Evolutionary conservation across 1,140 invertebrate genomes (phyloP).

Genomic region (Odontomachus brunneus): DNA sequence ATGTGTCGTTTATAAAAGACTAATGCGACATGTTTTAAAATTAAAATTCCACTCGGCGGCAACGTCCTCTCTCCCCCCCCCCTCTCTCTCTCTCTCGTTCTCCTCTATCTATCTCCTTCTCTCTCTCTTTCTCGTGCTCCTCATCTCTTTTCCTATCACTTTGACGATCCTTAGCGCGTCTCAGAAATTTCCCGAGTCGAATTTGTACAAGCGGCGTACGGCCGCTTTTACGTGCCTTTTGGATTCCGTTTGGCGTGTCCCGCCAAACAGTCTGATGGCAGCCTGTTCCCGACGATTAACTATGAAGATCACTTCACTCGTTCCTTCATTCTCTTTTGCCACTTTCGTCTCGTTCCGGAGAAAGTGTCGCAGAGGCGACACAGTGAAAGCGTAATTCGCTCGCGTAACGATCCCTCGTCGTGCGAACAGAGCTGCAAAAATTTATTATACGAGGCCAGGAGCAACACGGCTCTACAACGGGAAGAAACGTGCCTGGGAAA

Average conservation of each 20-base stretch:
- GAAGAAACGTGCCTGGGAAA: slow-evolving; percentile 45
- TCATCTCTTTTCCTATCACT: background rate
- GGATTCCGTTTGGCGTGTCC: background rate
- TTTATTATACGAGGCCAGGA: slow-evolving; percentile 13
- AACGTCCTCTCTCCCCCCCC: background rate
- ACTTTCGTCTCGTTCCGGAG: too few relatives aligned
- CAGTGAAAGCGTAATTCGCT: background rate
- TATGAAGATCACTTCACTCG: background rate
- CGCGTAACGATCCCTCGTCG: slow-evolving; percentile 3
- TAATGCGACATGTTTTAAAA: too few relatives aligned
- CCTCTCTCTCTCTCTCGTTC: too few relatives aligned
- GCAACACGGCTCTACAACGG: background rate
- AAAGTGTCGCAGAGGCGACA: slow-evolving; percentile 24
- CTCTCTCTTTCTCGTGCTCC: too few relatives aligned
- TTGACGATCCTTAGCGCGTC: background rate
- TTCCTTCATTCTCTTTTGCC: background rate
- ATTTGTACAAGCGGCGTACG: background rate
- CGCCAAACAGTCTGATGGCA: too few relatives aligned
- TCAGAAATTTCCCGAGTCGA: background rate
- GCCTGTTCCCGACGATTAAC: slow-evolving; percentile 10
- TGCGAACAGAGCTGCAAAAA: slow-evolving; percentile 44
- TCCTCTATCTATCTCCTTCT: background rate
- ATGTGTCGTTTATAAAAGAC: too few relatives aligned
- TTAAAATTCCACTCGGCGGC: too few relatives aligned
- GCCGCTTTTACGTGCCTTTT: background rate